Base-by-base conservation (phyloP, 2,888 invertebrate species). In the Ecliptopera silaceata region DNA sequence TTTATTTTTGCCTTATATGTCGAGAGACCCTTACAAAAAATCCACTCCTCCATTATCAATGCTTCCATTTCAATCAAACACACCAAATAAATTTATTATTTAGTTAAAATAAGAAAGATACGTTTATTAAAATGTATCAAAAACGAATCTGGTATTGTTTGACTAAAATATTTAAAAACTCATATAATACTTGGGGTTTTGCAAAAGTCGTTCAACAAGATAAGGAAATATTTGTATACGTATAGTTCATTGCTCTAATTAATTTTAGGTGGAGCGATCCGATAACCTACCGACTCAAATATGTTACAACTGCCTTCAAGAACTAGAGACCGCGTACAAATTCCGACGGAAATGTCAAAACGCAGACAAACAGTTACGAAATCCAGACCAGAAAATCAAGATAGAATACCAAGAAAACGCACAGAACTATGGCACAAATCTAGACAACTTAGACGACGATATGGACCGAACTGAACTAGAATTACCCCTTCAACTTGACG, bases 321-420 rank as follows among this genome's bases (percentile, higher is more conserved):
- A 88, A 56, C 67, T 92, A 48, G 86, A 90, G 59, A 83, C 77
- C 47, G 91, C 91, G 3, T 91, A 83, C 68, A 90, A 86, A 68
- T 92, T 92, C 61, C 75, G 91, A 63, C 77, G 79, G 55, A 88
- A 86, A 82, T 92, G 91, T 72, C 89, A 87, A 66, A 79, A 84
- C 13, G 68, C 80, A 1, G 89, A 91, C 56, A 81, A 82, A 68
- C 75, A 79, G 22, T 73, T 80, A 6, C 76, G 85, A 34, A 70
- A 56, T 38, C 63, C 65, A 17, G 45, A 57, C 0, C 66, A 69
- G 22, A 68, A 65, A 43, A 77, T 89, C 20, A 88, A 88, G 77
- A 47, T 78, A 0, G 86, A 88, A 72, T 50, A 75, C 31, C 55
- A 58, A 0, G 80, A 82, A 4, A 70, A 66, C 42, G 48, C 57